Base-by-base conservation (phyloP, 1,140 invertebrate species). In the Chironomus striatipennis region DNA sequence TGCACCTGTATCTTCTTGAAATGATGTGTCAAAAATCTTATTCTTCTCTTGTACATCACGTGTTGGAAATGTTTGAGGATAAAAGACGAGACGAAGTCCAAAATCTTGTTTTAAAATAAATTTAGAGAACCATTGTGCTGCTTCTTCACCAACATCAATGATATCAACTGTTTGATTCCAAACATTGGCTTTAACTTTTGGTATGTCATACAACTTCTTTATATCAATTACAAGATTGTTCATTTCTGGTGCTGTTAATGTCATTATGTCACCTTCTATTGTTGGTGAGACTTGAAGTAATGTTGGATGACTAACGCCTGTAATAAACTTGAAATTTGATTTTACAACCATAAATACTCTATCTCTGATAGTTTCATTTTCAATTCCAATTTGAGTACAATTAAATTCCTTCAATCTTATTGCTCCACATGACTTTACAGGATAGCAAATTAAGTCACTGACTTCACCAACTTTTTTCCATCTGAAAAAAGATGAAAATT, bases 91-190 rank as follows among this genome's bases (percentile, higher is more conserved):
- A 74, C 86, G 79, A 10, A 87, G 78, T 24, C 85, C 87, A 5
- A 75, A 76, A 76, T 85, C 83, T 75, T 86, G 82, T 74, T 84
- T 82, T n/a, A 85, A 78, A 74, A 88, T 78, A 76, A 84, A 86
- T 18, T 84, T 81, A 0, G 86, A 87, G 20, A 87, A 75, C 86
- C 86, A 88, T 18, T 79, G 78, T 0, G 86, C 85, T 15, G 82
- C 80, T 78, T 87, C 86, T 74, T 88, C 86, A 21, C 87, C 86
- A 75, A 86, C 87, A 76, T 87, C 87, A 42, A 86, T 81, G 0
- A 83, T 81, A 6, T 81, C 76, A 7, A 86, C 82, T 0, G 80
- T 73, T 78, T 83, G 79, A 57, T 81, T 83, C 84, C 84, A 84
- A 20, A 85, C 79, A 0, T 79, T 79, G 0, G 81, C 79, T 17